Evolutionary conservation across 2,888 invertebrate genomes (phyloP), one percentile per base, ranked within the genome.

Genomic region (Lagria hirta): DNA sequence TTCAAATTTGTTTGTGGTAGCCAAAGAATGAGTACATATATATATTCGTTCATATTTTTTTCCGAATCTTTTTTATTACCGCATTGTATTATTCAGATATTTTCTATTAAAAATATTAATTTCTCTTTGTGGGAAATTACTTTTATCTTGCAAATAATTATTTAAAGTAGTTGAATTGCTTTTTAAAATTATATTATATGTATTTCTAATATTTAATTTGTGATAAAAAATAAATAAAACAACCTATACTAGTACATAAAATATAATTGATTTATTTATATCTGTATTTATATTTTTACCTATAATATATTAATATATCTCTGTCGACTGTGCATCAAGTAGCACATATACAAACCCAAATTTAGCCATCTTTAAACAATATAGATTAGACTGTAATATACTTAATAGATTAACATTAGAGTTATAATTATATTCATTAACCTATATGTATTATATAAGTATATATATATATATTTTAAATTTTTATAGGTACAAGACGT

Each of bases 261-360:
- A 70, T 70, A 70, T 70, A 70, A 68, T 70, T 68, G 64, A 66
- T 69, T 69, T 68, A 68, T 68, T 69, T 68, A 65, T 66, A 54
- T 52, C 50, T 53, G 49, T 55, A 52, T 57, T 55, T 56, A 58
- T 60, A 60, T 43, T 36, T 16, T 30, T 46, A 43, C 40, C 33
- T 49, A 41, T 51, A 49, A 59, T 64, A 62, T 63, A 62, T 64
- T 61, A 62, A 63, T 64, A 62, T 64, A 62, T 55, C 45, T 62
- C 54, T 57, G 49, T 42, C 44, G 54, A 54, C 49, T 29, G 57
- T 60, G 60, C 58, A 56, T 43, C 24, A 18, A 36, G 34, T 43
- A 51, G 57, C 57, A 60, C 61, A 56, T 56, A 56, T 61, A 61
- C 60, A 61, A 57, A 60, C 59, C 59, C 59, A 60, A 59, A 52